These are phyloP conservation scores for Aricia artaxerxes DNA, from an alignment of 2,888 invertebrate species.

Conservation along the genomic window DNA sequence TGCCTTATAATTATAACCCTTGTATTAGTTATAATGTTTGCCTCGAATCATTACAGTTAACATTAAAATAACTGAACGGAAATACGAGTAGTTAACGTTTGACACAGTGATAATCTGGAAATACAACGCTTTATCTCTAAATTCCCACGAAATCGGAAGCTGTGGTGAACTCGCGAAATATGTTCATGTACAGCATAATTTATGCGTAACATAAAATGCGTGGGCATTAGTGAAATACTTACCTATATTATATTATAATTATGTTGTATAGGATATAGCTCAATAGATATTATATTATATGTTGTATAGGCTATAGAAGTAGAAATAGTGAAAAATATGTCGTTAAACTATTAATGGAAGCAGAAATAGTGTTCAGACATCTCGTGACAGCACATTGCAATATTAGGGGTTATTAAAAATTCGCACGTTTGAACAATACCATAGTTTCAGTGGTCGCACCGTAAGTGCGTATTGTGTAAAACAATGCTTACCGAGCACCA, in stretches of 20 bases:
- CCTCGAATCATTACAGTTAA: background rate
- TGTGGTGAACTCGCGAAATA: background rate
- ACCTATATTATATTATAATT: too few relatives aligned
- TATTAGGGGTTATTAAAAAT: conserved; percentile 7
- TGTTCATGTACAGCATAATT: background rate
- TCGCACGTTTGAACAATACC: conserved; percentile 36
- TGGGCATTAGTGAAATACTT: background rate
- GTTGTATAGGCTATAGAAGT: too few relatives aligned
- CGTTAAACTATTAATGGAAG: too few relatives aligned
- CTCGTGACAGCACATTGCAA: background rate
- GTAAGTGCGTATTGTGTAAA: conserved; percentile 73
- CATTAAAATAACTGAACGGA: background rate
- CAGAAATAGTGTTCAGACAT: background rate
- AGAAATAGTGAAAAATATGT: background rate
- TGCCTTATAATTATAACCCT: too few relatives aligned
- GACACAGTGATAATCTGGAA: background rate
- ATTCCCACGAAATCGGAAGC: conserved; percentile 4
- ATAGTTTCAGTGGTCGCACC: conserved; percentile 52
- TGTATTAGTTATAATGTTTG: too few relatives aligned
- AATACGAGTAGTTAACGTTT: background rate
- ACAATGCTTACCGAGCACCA: conserved; percentile 69
- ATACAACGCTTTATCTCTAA: background rate
- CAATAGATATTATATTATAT: too few relatives aligned
- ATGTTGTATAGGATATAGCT: too few relatives aligned
- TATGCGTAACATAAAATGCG: background rate